These are phyloP conservation scores for Erythrocercus mccallii DNA, from an alignment of 2,113 vertebrate species.

Conservation along the genomic window DNA sequence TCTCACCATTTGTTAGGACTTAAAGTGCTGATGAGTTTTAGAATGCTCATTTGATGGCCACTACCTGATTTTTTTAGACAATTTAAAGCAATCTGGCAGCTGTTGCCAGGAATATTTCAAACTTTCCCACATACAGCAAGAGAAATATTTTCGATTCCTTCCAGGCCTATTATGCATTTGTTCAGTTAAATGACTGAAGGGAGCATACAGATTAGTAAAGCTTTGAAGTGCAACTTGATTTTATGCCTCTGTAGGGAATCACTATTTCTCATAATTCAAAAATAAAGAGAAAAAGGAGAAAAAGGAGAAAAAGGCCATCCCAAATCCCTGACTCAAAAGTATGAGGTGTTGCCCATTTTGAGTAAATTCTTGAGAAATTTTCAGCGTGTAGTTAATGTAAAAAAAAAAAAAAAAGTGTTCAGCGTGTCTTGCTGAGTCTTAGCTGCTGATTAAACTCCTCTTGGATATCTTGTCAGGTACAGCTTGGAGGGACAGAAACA, in stretches of 20 bases:
- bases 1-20: not conserved
- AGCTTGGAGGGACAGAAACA: not conserved
- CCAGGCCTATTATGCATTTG: not conserved
- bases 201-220: not conserved
- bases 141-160: slow-evolving; percentile 1
- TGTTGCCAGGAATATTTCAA: not conserved
- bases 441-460: not conserved
- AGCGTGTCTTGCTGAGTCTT: not conserved
- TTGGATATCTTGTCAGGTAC: not conserved
- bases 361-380: not conserved
- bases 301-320: not conserved
- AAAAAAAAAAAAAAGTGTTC: not conserved
- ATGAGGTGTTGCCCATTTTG: not conserved
- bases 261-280: not conserved
- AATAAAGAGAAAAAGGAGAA: too few relatives aligned
- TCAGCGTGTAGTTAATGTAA: not conserved
- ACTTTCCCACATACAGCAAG: not conserved
- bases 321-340: not conserved
- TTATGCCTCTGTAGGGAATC: not conserved
- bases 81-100: not conserved
- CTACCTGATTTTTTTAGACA: not conserved
- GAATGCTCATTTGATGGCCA: not conserved
- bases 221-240: not conserved
- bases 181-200: not conserved
- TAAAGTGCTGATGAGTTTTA: not conserved